Evolutionary conservation across 1,140 invertebrate genomes (phyloP), one percentile per base, ranked within the genome.

Genomic region (Drosophila micromelanica): DNA sequence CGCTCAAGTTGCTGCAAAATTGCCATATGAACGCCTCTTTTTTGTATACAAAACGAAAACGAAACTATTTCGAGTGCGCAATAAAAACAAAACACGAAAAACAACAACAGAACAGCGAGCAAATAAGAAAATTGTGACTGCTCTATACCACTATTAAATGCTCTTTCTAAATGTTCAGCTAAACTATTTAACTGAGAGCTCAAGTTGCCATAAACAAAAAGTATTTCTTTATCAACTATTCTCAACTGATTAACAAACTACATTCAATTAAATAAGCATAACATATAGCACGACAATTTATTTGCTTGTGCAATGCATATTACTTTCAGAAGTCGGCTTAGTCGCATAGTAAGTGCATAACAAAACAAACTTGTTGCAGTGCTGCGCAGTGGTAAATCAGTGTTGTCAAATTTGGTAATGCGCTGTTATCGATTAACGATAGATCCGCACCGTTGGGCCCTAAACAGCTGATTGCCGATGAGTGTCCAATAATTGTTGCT

Each of bases 31-130:
- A 67, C 61, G 64, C 54, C 71, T 71, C 59, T 67, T 74, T 67
- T 40, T 43, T 63, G 48, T 62, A 59, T 62, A 69, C 59, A 77
- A 85, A 77, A 78, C 48, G 65, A 69, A 73, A 87, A 64, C 64
- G 71, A 89, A 86, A 86, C 75, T 81, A 87, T 76, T 89, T 87
- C 75, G 82, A 89, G 84, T 89, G 82, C 84, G 82, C 82, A 87
- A 87, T 87, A 86, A 87, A 84, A 79, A 76, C 59, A 72, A 78
- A 71, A 76, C 45, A 59, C 57, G 35, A 74, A 52, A 49, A 35
- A 42, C 35, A 60, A 55, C 57, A 17, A 17, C 17, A 17, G 17
- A 17, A 17, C 30, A 32, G 11, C 43, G 12, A 61, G 45, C 2
- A 54, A 69, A 40, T 30, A 56, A 20, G 40, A 57, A 40, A 57